A percentile compares a stretch with the other conserved stretches of the same genome.
These are phyloP conservation scores for Drosophila erecta DNA, from an alignment of 1,140 invertebrate species.

Conservation along the genomic window DNA sequence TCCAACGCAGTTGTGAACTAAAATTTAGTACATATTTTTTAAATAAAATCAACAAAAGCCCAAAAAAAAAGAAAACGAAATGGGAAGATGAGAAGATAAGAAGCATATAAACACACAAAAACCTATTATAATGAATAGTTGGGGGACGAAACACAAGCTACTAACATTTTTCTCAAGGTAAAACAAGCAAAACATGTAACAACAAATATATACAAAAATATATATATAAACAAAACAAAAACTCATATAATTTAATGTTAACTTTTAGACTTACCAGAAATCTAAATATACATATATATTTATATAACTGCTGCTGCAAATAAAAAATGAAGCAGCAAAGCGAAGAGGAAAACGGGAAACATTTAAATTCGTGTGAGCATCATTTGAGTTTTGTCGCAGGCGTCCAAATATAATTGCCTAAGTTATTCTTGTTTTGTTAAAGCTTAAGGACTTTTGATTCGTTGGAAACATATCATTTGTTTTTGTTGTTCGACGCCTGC, in stretches of 20 bases:
- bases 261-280: constrained; percentile 67
- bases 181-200: constrained; percentile 66
- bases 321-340: constrained; percentile 9
- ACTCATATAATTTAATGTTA: constrained; percentile 76
- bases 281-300: constrained; percentile 45
- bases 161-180: constrained; percentile 74
- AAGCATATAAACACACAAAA: constrained; percentile 20
- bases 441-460: constrained; percentile 58
- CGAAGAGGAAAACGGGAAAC: constrained; percentile 14
- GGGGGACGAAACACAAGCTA: constrained; percentile 55
- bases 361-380: constrained; percentile 20
- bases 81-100: constrained; percentile 3
- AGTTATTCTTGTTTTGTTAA: constrained; percentile 57
- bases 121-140: constrained; percentile 42
- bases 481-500: constrained; percentile 40
- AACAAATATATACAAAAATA: constrained; percentile 53
- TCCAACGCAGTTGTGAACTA: constrained; percentile 82
- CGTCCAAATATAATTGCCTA: constrained; percentile 35
- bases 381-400: constrained; percentile 22
- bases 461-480: constrained; percentile 76
- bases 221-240: constrained; percentile 20
- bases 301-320: constrained; percentile 54
- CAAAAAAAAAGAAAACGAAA: constrained; percentile 39
- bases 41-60: constrained; percentile 61
- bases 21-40: constrained; percentile 81